Conservation (phyloP, 2,113 vertebrate genomes). For the Cyanocitta stelleri region DNA sequence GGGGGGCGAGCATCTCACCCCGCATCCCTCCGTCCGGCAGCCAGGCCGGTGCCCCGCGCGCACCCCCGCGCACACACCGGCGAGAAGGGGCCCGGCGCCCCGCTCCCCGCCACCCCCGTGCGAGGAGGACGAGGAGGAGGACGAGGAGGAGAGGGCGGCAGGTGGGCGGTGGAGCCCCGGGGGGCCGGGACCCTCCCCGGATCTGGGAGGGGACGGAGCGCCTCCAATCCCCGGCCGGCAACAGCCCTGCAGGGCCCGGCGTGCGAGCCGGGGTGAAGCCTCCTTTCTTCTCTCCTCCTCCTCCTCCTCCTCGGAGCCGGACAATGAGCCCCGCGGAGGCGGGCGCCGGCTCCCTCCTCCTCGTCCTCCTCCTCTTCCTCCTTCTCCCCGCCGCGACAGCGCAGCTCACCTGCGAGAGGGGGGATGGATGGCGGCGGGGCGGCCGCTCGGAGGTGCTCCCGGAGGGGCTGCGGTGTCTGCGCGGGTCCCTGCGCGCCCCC, state of each 20-base stretch:
- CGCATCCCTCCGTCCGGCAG: not conserved
- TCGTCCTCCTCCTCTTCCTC: not conserved
- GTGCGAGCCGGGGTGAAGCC: not conserved
- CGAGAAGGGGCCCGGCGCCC: not conserved
- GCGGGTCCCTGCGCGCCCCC: not conserved
- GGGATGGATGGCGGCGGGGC: not conserved
- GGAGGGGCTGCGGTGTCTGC: not conserved
- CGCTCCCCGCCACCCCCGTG: not conserved
- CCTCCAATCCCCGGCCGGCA: constrained; percentile 32
- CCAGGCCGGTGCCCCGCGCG: not conserved
- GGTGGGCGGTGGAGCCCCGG: not conserved
- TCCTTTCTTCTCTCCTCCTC: not conserved
- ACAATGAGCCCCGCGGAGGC: not conserved
- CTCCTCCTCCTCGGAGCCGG: not conserved
- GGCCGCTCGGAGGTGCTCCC: not conserved
- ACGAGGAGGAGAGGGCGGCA: not conserved
- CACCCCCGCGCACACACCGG: not conserved
- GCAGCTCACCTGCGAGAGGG: not conserved
- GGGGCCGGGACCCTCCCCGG: constrained; percentile 34
- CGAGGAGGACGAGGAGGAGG: not conserved
- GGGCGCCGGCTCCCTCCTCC: not conserved
- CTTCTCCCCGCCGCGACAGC: not conserved
- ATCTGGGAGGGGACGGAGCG: constrained; percentile 5
- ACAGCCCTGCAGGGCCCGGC: not conserved
- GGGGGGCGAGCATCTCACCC: not conserved